Base-by-base conservation (phyloP, 2,797 vertebrate genomes). In the Falco naumanni region DNA sequence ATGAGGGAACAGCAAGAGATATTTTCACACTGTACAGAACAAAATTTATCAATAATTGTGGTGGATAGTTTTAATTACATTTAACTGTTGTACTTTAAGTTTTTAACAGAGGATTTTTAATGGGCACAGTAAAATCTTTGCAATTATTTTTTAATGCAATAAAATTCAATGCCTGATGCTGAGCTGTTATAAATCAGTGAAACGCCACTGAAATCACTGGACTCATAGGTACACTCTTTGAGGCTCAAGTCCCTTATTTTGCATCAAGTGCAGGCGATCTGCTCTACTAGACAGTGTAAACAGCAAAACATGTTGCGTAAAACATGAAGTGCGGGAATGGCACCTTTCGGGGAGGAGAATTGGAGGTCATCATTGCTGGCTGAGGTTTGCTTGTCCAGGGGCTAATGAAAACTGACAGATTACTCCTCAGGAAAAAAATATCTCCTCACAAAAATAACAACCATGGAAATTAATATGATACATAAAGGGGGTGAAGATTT, bases 361-460 rank as follows among this genome's bases (percentile, higher is more conserved):
- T 93, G 66, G 29, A 96, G 94, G 89, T 95, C 84, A 89, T 47
- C 37, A 4, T 20, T 47, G 50, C 79, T 84, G 59, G 20, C 45
- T 88, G 75, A 84, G n/a, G 37, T 91, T 96, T 92, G n/a, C 66
- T 74, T 54, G 63, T 79, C 77, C 56, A 70, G 81, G 26, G 43
- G 19, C 72, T 95, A 95, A 90, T 93, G 90, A 77, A 94, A 95
- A 83, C 64, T 89, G 95, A 95, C 94, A 96, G 83, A 86, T 90
- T 89, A 74, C 61, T 93, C 87, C 78, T 90, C 19, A 0, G 77
- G 57, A 72, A 96, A 61, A 90, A 90, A 76, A 54, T 0, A 54
- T 14, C 48, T 90, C 31, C 47, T 83, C 13, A 7, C 34, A 91
- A 84, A 94, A 95, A 94, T 91, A 95, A 76, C 87, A 96, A 43